Conservation (phyloP, 2,888 invertebrate species). For the Dryobota labecula region DNA sequence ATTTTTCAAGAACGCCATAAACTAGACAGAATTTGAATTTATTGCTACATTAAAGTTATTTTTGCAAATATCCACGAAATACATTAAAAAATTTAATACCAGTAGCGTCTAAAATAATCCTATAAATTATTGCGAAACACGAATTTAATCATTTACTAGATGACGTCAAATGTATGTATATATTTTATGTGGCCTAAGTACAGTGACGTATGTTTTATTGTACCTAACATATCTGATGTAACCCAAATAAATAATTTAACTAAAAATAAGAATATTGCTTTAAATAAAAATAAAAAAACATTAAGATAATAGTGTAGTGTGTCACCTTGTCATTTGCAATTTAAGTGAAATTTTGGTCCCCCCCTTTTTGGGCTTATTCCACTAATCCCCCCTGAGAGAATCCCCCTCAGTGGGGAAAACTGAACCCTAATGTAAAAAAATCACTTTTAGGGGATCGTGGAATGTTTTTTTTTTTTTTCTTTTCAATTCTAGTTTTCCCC, state of each 20-base stretch:
- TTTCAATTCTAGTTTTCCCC: too few species aligned
- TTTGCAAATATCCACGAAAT: constrained; percentile 41
- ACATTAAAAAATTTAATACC: constrained; percentile 43
- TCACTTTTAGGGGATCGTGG: too few species aligned
- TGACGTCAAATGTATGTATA: background rate
- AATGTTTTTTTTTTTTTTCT: too few species aligned
- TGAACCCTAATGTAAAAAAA: too few species aligned
- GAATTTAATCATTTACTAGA: constrained; percentile 14
- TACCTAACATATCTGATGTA: too few species aligned
- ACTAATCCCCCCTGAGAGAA: too few species aligned
- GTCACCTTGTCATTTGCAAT: background rate
- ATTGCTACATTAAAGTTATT: constrained; percentile 57
- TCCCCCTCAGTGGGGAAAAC: too few species aligned
- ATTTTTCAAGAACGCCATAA: constrained; percentile 49
- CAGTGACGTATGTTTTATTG: background rate
- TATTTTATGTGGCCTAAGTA: background rate
- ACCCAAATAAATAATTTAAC: background rate
- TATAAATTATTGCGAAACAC: constrained; percentile 24
- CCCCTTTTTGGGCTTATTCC: too few species aligned
- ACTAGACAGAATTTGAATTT: constrained; percentile 49
- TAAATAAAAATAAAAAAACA: background rate
- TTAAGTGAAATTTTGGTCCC: background rate
- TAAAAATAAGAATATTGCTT: background rate
- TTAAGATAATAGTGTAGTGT: background rate
- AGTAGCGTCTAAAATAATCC: constrained; percentile 39